Percentiles rank a stretch among this genome's conserved stretches.
phyloP scores from a whole-genome alignment of 1,140 invertebrate genomes.

The Hylyphantes graminicola region DNA sequence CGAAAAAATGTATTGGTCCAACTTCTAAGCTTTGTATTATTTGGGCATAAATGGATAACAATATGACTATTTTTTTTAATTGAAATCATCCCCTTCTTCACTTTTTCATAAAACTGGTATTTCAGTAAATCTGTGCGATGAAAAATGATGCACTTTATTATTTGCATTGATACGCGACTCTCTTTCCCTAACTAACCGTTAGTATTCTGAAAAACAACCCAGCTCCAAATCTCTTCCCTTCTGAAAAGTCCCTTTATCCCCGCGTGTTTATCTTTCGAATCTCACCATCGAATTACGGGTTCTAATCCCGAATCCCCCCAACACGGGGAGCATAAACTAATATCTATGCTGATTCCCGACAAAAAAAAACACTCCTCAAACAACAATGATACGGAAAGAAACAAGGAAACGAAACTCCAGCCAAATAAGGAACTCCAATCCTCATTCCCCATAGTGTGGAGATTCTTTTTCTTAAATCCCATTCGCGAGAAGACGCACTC shows the following conservation, averaged over 20 bases:
- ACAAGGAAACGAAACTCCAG: conserved; percentile 26
- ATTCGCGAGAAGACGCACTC: background rate
- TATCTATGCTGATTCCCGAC: conserved; percentile 31
- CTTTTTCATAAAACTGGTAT: background rate
- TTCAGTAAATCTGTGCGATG: background rate
- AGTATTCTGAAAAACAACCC: no score
- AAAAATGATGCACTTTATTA: no score
- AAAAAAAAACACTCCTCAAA: conserved; percentile 44
- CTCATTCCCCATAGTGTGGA: conserved; percentile 35
- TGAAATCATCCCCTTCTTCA: no score
- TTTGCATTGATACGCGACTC: no score
- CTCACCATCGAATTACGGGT: conserved; percentile 9
- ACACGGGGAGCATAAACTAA: conserved; percentile 41
- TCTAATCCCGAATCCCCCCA: conserved; percentile 5
- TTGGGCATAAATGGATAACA: no score
- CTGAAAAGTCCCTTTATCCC: conserved; percentile 3
- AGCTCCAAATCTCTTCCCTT: background rate
- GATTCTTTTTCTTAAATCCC: conserved; percentile 36
- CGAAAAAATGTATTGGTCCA: no score
- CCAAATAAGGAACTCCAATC: conserved; percentile 52
- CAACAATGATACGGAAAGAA: conserved; percentile 49
- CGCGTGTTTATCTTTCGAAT: conserved; percentile 23
- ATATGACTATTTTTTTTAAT: no score
- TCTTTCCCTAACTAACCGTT: no score
- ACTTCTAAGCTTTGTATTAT: no score